These are phyloP conservation scores for Catocala fraxini DNA, from an alignment of 2,888 invertebrate species.

Conservation along the genomic window DNA sequence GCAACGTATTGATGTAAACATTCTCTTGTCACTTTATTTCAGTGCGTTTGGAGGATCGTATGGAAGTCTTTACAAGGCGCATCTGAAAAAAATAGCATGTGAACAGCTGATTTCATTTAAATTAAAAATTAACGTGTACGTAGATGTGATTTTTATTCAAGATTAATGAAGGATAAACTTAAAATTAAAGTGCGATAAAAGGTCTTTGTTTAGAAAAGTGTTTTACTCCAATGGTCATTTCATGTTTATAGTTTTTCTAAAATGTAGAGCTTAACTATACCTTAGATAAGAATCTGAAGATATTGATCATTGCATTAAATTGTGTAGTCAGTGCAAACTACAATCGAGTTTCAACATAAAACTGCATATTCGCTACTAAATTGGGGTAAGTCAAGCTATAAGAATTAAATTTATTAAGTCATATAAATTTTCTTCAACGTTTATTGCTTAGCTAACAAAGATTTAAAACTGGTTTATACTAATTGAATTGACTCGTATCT, in stretches of 20 bases:
- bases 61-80: constrained; percentile 66
- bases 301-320: constrained; percentile 1
- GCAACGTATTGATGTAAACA: constrained; percentile 83
- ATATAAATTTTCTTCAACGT: too few species aligned
- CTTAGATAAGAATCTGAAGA: neutral
- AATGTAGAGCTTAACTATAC: constrained; percentile 1
- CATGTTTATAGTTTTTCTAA: constrained; percentile 21
- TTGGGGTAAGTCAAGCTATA: constrained; percentile 19
- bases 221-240: constrained; percentile 46
- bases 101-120: constrained; percentile 72
- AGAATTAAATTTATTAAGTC: neutral
- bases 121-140: constrained; percentile 50
- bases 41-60: constrained; percentile 77
- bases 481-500: constrained; percentile 7
- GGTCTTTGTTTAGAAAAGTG: constrained; percentile 49
- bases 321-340: constrained; percentile 18
- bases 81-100: constrained; percentile 64
- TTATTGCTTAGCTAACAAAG: too few species aligned
- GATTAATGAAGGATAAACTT: constrained; percentile 28
- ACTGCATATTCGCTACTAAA: constrained; percentile 10
- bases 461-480: too few species aligned
- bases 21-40: constrained; percentile 79
- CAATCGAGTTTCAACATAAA: constrained; percentile 10
- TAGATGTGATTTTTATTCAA: constrained; percentile 45
- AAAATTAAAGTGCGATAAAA: constrained; percentile 49